Conservation (phyloP, 2,113 vertebrate genomes). For the Sigmodon hispidus region DNA sequence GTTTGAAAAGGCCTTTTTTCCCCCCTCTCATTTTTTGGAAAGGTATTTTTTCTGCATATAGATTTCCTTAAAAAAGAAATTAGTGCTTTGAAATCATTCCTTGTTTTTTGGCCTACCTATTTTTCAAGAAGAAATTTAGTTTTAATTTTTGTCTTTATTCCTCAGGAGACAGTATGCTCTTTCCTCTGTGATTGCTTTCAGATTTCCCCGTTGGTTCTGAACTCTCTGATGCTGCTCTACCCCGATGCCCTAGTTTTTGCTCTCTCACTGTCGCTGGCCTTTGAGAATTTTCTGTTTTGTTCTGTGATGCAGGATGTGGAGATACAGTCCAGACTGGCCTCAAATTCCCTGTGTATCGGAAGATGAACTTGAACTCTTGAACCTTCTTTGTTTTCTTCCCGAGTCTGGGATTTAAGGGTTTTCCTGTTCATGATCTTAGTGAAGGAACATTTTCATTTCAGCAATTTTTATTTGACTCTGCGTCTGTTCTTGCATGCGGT, state of each 20-base stretch:
- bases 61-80: not conserved
- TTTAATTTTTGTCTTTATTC: not conserved
- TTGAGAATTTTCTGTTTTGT: not conserved
- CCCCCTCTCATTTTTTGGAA: not conserved
- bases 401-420: not conserved
- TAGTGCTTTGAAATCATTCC: not conserved
- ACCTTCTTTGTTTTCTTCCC: not conserved
- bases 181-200: not conserved
- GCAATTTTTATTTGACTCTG: not conserved
- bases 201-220: not conserved
- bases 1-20: conserved; percentile 4
- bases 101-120: not conserved
- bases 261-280: not conserved
- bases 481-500: not conserved
- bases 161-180: not conserved
- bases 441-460: conserved; percentile 5
- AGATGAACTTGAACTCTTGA: not conserved
- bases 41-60: conserved; percentile 6
- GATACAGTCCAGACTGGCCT: not conserved
- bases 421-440: not conserved
- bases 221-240: not conserved
- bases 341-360: not conserved
- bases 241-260: not conserved
- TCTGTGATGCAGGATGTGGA: not conserved
- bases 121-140: conserved; percentile 21